Evolutionary conservation across 2,113 vertebrate species (phyloP), one percentile per base, ranked within the genome.

Genomic region (Corythaeola cristata): DNA sequence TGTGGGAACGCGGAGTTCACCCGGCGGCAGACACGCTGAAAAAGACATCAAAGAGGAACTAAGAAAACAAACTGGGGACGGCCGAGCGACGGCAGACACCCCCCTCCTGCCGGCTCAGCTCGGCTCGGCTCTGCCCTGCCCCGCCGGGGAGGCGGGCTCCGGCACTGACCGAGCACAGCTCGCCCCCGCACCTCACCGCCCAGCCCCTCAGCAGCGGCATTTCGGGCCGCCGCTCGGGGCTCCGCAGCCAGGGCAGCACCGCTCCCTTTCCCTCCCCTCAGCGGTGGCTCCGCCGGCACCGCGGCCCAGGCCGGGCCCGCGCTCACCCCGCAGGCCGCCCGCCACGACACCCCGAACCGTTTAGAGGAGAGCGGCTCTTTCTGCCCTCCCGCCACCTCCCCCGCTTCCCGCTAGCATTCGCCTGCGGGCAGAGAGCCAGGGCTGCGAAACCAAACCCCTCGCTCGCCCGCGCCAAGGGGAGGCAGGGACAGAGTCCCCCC

Each of bases 11-110:
- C 22, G 6, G 56, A 55, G 52, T 9, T 91, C 74, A 49, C 21
- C 41, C 69, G 9, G 78, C 64, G 67, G 74, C 78, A 53, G 74
- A 91, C 78, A 62, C 67, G 24, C 72, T 60, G 76, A 37, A 56
- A 60, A 64, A 35, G 50, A 69, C 93, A 90, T 95, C 88, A 95
- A 91, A 96, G 84, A 50, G 17, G 20, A 60, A 37, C 74, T 67
- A 88, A 75, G 69, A 58, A 85, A 94, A 95, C 84, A 96, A 89
- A 50, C 39, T 2, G 24, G 62, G 67, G 7, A 49, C n/a, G 6
- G 58, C 49, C 6, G 75, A 68, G 28, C 11, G 11, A 3, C 22
- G 20, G 52, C 83, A 44, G 47, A 55, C 78, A 45, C 14, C 33
- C 39, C 24, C 32, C 28, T 64, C 19, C 56, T 14, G 75, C 56